Evolutionary conservation across 2,113 vertebrate species (phyloP).

Genomic region (Peromyscus leucopus): DNA sequence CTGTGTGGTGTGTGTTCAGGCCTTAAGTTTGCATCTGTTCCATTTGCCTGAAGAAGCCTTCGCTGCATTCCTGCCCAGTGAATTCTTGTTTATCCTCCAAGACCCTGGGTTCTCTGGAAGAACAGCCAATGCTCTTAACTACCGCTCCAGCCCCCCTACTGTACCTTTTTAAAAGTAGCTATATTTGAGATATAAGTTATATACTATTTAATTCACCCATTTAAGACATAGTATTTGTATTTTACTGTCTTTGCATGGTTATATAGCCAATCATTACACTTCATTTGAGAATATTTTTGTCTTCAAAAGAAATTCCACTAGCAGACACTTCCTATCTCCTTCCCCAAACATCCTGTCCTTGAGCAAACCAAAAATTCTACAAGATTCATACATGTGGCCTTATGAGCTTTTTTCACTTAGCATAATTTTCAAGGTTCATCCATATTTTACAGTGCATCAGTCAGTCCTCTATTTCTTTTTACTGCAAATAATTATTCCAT

Average conservation of each 20-base stretch:
- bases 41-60: not conserved
- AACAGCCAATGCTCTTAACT: not conserved
- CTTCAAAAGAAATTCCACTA: conserved; percentile 21
- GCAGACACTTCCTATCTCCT: not conserved
- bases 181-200: conserved; percentile 45
- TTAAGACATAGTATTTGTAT: conserved; percentile 12
- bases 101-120: not conserved
- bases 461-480: not conserved
- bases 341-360: not conserved
- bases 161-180: not conserved
- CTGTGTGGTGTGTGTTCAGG: not conserved
- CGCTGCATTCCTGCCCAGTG: conserved; percentile 26
- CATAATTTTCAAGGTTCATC: not conserved
- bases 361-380: not conserved
- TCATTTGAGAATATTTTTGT: conserved; percentile 53
- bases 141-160: not conserved
- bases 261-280: not conserved
- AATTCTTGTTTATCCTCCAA: conserved; percentile 36
- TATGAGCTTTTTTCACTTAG: not conserved
- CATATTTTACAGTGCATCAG: not conserved
- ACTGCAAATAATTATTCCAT: not conserved
- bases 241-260: conserved; percentile 1
- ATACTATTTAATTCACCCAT: not conserved
- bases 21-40: conserved; percentile 4
- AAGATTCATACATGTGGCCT: not conserved